phyloP scores from a whole-genome alignment of 2,888 invertebrate genomes.

The Nebria brevicollis region DNA sequence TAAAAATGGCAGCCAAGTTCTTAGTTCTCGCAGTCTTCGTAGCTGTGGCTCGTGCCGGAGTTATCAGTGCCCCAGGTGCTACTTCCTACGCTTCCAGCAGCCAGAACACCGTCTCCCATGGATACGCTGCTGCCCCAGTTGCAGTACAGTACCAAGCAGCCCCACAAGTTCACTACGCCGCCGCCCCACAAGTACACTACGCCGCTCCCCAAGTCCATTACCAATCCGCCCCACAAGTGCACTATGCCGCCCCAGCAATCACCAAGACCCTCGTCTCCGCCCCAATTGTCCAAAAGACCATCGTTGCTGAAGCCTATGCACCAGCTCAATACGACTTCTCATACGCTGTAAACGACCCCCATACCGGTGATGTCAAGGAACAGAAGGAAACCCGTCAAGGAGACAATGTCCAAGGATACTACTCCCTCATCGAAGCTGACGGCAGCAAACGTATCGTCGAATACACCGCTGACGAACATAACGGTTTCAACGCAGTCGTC shows the following conservation, averaged over 20 bases:
- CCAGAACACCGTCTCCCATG: conserved; percentile 50
- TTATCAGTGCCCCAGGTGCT: conserved; percentile 48
- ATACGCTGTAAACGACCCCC: conserved; percentile 64
- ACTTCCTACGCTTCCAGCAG: conserved; percentile 42
- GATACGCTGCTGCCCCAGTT: conserved; percentile 58
- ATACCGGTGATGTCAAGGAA: conserved; percentile 66
- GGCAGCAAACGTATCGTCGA: conserved; percentile 66
- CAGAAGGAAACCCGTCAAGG: conserved; percentile 66
- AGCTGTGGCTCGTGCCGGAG: conserved; percentile 49
- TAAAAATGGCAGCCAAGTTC: conserved; percentile 36
- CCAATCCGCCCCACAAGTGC: conserved; percentile 20
- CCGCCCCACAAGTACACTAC: conserved; percentile 36
- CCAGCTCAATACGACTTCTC: conserved; percentile 65
- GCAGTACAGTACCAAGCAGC: conserved; percentile 36
- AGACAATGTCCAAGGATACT: conserved; percentile 65
- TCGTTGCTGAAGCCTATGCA: conserved; percentile 60
- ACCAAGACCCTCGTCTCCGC: conserved; percentile 49
- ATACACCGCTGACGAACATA: conserved; percentile 66
- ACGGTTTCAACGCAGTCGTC: conserved; percentile 67
- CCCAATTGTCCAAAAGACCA: conserved; percentile 59
- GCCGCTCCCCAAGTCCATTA: conserved; percentile 25
- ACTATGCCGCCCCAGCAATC: conserved; percentile 29
- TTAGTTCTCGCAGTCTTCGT: conserved; percentile 59
- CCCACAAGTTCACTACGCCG: conserved; percentile 36
- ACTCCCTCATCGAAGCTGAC: conserved; percentile 66